These are phyloP conservation scores for Macroglossus sobrinus DNA, from an alignment of 2,113 vertebrate species.

Conservation along the genomic window DNA sequence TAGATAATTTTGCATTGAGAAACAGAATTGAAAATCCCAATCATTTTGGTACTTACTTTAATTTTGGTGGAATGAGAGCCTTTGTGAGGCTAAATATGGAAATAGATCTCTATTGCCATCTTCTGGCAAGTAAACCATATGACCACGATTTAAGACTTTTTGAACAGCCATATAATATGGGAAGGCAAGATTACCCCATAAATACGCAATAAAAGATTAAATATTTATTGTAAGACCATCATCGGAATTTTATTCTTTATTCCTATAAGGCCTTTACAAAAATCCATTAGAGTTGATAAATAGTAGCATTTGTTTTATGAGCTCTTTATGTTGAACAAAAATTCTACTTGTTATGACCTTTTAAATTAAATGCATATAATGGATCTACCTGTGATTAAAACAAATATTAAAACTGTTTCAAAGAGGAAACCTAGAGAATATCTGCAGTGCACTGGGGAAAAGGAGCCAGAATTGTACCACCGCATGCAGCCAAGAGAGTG, in stretches of 20 bases:
- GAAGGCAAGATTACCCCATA: constrained; percentile 72
- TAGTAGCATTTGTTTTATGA: constrained; percentile 75
- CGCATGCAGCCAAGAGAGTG: constrained; percentile 57
- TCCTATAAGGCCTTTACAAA: constrained; percentile 78
- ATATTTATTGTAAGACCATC: constrained; percentile 79
- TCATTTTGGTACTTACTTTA: constrained; percentile 13
- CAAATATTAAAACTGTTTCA: constrained; percentile 67
- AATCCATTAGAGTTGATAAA: constrained; percentile 79
- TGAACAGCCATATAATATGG: constrained; percentile 69
- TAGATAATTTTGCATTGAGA: constrained; percentile 59
- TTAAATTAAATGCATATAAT: constrained; percentile 80
- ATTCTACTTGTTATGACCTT: constrained; percentile 73
- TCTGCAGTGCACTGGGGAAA: constrained; percentile 18
- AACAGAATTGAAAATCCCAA: constrained; percentile 58
- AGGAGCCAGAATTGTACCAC: neutral
- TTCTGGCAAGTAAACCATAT: constrained; percentile 80
- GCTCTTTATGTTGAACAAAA: constrained; percentile 75
- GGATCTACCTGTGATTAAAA: constrained; percentile 78
- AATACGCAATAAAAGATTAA: constrained; percentile 78
- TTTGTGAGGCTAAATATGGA: constrained; percentile 44
- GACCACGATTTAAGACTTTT: constrained; percentile 56
- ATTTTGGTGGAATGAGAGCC: constrained; percentile 19
- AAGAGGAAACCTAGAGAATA: constrained; percentile 35
- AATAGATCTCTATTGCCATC: constrained; percentile 87
- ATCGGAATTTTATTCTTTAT: constrained; percentile 78